A percentile compares a stretch with the other conserved stretches of the same genome.
phyloP scores from a whole-genome alignment of 2,113 vertebrate species.

The Cricetomys ansorgei region DNA sequence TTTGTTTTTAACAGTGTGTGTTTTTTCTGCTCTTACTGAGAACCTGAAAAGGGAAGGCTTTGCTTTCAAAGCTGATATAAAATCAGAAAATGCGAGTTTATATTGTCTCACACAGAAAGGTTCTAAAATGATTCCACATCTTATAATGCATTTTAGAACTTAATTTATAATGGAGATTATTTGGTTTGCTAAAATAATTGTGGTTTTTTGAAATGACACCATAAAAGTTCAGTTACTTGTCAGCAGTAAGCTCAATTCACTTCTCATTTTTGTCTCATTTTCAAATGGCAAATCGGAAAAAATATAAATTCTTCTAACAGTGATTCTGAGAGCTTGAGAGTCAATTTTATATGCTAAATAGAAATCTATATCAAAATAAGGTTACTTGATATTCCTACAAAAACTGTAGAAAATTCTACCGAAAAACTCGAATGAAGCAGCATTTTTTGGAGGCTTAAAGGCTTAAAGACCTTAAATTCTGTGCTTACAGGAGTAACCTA shows the following conservation, averaged over 20 bases:
- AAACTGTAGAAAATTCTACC: not conserved
- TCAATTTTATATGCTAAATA: not conserved
- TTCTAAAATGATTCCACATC: not conserved
- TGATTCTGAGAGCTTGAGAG: not conserved
- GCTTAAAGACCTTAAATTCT: too few relatives aligned
- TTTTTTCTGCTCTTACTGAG: not conserved
- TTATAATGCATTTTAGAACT: not conserved
- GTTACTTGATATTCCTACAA: not conserved
- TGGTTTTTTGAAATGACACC: not conserved
- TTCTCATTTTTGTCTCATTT: not conserved
- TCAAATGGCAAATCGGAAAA: not conserved
- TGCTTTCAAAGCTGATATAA: not conserved
- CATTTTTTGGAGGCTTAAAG: not conserved
- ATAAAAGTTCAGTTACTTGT: not conserved
- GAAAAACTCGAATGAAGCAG: not conserved
- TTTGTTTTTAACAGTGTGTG: not conserved
- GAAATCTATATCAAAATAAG: not conserved
- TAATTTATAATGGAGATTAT: not conserved
- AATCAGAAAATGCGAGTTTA: not conserved
- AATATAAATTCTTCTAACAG: not conserved
- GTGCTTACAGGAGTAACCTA: not conserved
- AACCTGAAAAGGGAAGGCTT: not conserved
- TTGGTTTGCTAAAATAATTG: not conserved
- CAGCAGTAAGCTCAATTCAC: not conserved
- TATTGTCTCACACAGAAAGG: not conserved